Evolutionary conservation across 1,140 invertebrate species (phyloP).

Genomic region (Psix sp.): DNA sequence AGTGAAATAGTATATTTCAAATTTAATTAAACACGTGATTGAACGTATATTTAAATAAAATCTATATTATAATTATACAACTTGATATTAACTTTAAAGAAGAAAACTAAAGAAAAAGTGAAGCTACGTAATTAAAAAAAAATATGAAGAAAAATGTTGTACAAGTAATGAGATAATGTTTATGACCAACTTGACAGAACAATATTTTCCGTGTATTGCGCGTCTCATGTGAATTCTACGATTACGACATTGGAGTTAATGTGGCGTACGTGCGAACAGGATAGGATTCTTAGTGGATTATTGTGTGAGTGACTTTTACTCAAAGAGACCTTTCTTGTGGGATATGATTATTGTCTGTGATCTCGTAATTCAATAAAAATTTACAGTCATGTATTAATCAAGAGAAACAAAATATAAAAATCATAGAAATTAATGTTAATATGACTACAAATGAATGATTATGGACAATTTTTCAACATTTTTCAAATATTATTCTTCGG

Average conservation of each 20-base stretch:
- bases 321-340: conserved; percentile 24
- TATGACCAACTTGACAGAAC: conserved; percentile 30
- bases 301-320: conserved; percentile 51
- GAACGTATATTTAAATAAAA: too few relatives aligned
- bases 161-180: conserved; percentile 27
- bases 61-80: too few relatives aligned
- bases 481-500: too few relatives aligned
- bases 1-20: too few relatives aligned
- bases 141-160: conserved; percentile 13
- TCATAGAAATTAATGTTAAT: too few relatives aligned
- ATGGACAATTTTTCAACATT: too few relatives aligned
- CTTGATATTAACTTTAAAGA: too few relatives aligned
- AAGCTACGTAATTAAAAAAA: conserved; percentile 8
- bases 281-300: conserved; percentile 37
- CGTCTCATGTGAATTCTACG: conserved; percentile 31
- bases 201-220: conserved; percentile 50
- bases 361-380: conserved; percentile 19
- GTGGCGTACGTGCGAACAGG: conserved; percentile 42
- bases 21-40: too few relatives aligned
- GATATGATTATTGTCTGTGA: conserved; percentile 20
- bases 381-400: too few relatives aligned
- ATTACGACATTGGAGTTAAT: conserved; percentile 39
- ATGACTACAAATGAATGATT: too few relatives aligned
- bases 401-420: too few relatives aligned
- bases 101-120: too few relatives aligned